Conservation (phyloP, 2,888 invertebrate genomes). For the Pandemis cinnamomeana region DNA sequence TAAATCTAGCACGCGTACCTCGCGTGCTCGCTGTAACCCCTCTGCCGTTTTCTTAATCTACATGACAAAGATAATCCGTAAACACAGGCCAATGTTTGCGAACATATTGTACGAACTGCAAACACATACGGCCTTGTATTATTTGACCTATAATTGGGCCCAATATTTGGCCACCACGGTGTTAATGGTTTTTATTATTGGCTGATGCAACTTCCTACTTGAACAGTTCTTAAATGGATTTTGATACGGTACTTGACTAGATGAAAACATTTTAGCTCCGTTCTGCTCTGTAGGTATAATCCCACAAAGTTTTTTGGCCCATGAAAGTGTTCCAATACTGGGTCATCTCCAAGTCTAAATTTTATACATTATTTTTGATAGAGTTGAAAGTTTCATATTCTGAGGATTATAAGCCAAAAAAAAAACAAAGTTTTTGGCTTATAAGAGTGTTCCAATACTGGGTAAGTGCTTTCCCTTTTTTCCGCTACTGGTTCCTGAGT, state of each 20-base stretch:
- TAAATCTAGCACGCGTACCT: background rate
- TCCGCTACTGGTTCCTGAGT: too few species aligned
- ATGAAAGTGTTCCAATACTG: too few species aligned
- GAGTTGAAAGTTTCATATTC: too few species aligned
- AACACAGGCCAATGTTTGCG: slow-evolving; percentile 28
- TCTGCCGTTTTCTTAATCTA: slow-evolving; percentile 22
- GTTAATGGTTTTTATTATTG: background rate
- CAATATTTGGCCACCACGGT: slow-evolving; percentile 13
- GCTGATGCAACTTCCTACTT: slow-evolving; percentile 20
- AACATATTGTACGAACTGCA: slow-evolving; percentile 19
- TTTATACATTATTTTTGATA: too few species aligned
- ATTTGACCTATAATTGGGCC: slow-evolving; percentile 32
- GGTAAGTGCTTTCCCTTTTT: too few species aligned
- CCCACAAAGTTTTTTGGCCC: too few species aligned
- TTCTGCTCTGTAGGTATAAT: background rate
- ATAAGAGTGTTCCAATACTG: too few species aligned
- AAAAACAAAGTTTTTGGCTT: too few species aligned
- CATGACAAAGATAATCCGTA: slow-evolving; percentile 34
- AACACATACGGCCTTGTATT: slow-evolving; percentile 31
- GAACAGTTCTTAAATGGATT: background rate
- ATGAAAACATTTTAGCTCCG: background rate
- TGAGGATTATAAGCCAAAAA: too few species aligned
- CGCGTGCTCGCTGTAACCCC: background rate
- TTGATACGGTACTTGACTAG: background rate
- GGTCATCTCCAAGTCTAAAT: too few species aligned